Evolutionary conservation across 2,797 vertebrate genomes (phyloP), one percentile per base, ranked within the genome.

Genomic region (Poecilia velifera): DNA sequence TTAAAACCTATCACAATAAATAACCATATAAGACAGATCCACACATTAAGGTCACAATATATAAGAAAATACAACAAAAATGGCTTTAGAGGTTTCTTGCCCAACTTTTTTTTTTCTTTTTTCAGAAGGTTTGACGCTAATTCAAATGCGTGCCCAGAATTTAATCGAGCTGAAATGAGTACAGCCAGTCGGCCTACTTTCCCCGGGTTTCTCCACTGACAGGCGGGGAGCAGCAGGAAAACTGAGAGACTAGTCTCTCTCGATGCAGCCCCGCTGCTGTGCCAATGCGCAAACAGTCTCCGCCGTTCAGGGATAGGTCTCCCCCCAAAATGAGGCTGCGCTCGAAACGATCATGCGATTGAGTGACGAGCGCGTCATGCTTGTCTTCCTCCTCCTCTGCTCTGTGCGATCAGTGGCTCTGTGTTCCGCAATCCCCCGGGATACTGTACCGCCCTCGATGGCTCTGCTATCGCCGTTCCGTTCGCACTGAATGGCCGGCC

Each of bases 401-500:
- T 77, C 82, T 4, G 76, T 7, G 80, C 91, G 89, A 96, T 96
- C 95, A 43, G 93, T 95, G 91, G 81, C 93, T 96, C 95, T 90
- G 94, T 57, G 93, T 80, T 96, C 95, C 82, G 88, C 92, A 90
- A 82, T 94, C 94, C 93, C 91, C 87, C 74, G 91, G 94, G 92
- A 93, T 73, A 90, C 89, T 84, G 93, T 82, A 85, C 92, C 90
- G 92, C 92, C 90, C 94, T 95, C 95, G 93, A 94, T 93, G 86
- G 91, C 92, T 96, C 96, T 92, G 95, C 86, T 90, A 91, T 96
- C 95, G 92, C 94, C 92, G 89, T 36, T 82, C 57, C 92, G 88
- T 94, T 94, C 92, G 93, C 96, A 96, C 96, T 97, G 96, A 98
- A 97, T 97, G 97, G 97, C 96, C 92, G 95, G 95, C 94, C 74